A percentile compares a stretch with the other conserved stretches of the same genome.
Evolutionary conservation across 2,797 vertebrate species (phyloP).

Genomic region (Falco concolor): DNA sequence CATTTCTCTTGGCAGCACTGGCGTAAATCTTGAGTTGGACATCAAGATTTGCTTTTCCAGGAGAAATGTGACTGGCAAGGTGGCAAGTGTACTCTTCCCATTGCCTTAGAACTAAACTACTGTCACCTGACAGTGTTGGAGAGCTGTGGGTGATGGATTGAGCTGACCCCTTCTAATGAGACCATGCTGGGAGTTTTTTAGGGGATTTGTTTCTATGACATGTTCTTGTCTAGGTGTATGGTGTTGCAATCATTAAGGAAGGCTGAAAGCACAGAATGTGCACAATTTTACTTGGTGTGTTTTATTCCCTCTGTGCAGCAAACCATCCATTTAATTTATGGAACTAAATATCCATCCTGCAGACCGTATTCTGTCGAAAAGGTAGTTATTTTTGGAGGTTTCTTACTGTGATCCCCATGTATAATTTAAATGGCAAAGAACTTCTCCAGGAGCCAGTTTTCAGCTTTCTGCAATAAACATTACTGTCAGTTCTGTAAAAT

Average conservation of each 20-base stretch:
- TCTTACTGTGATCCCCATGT: neutral
- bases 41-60: neutral
- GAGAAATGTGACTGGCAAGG: neutral
- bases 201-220: neutral
- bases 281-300: neutral
- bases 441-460: neutral
- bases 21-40: neutral
- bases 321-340: neutral
- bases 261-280: neutral
- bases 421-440: neutral
- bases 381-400: neutral
- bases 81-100: neutral
- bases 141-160: neutral
- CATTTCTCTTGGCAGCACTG: neutral
- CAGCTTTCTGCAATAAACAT: neutral
- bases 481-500: neutral
- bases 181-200: neutral
- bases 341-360: neutral
- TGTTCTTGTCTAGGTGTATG: neutral
- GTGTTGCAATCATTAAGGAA: neutral
- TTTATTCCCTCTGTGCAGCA: neutral
- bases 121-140: neutral
- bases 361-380: neutral
- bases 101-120: neutral
- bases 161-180: neutral